Conservation (phyloP, 2,113 vertebrate genomes). For the Sturnira hondurensis region DNA sequence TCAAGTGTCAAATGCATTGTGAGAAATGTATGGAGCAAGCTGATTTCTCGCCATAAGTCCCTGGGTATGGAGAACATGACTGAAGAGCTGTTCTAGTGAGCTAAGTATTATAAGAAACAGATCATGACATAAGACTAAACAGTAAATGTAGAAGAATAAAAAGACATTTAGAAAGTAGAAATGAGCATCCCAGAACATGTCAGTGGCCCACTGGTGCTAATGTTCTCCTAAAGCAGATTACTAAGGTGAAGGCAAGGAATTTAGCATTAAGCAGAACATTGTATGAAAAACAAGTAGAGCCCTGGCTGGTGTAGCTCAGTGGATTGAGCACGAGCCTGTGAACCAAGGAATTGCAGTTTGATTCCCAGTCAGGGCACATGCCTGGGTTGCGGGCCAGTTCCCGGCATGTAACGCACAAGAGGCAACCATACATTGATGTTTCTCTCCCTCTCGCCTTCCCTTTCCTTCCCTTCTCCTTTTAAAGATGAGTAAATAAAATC, state of each 20-base stretch:
- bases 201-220: background rate
- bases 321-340: no score
- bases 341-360: no score
- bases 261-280: background rate
- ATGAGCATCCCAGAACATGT: background rate
- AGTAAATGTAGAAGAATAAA: background rate
- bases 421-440: no score
- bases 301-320: no score
- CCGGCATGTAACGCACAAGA: no score
- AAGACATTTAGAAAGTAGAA: background rate
- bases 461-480: no score
- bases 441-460: no score
- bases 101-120: background rate
- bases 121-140: background rate
- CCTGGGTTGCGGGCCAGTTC: no score
- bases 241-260: background rate
- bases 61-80: background rate
- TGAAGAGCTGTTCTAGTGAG: background rate
- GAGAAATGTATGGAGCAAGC: background rate
- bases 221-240: background rate
- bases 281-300: no score
- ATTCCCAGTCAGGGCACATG: no score
- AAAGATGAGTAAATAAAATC: no score
- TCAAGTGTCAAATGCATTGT: background rate
- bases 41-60: background rate